These are phyloP conservation scores for Lycorma delicatula DNA, from an alignment of 1,140 invertebrate genomes.

Conservation along the genomic window DNA sequence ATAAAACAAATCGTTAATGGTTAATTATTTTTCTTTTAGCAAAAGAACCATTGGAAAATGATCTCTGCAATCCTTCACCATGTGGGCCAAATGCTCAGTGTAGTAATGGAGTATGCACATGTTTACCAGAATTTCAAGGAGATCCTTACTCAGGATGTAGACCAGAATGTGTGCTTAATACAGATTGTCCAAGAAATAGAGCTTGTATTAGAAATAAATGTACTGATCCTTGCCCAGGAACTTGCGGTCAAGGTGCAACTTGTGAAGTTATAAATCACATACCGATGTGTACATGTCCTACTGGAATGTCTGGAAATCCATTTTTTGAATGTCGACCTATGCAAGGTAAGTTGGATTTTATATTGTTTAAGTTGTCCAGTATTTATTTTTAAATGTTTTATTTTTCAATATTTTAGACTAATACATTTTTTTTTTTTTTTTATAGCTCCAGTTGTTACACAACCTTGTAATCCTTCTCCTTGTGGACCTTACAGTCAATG, in stretches of 20 bases:
- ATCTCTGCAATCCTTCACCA: constrained; percentile 64
- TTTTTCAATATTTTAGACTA: not conserved
- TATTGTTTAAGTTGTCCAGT: not conserved
- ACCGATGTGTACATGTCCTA: constrained; percentile 42
- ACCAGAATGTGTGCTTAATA: constrained; percentile 53
- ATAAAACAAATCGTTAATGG: too few relatives aligned
- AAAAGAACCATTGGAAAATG: constrained; percentile 25
- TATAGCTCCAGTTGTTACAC: constrained; percentile 18
- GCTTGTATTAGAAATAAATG: constrained; percentile 70
- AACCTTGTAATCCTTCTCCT: constrained; percentile 44
- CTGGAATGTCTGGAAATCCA: constrained; percentile 42
- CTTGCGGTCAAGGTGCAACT: constrained; percentile 58
- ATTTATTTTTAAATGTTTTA: constrained; percentile 10
- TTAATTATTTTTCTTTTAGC: constrained; percentile 11
- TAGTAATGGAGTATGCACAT: constrained; percentile 48
- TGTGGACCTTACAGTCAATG: constrained; percentile 66
- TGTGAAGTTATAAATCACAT: constrained; percentile 52
- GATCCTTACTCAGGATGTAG: constrained; percentile 52
- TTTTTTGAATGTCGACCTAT: constrained; percentile 34
- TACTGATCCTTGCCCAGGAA: constrained; percentile 62
- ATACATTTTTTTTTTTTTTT: constrained; percentile 1
- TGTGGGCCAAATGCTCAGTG: constrained; percentile 66
- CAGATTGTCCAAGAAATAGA: constrained; percentile 51
- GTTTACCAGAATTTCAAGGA: constrained; percentile 49
- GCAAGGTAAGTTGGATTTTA: constrained; percentile 41